Evolutionary conservation across 2,113 vertebrate species (phyloP).

Genomic region (Manacus vitellinus): DNA sequence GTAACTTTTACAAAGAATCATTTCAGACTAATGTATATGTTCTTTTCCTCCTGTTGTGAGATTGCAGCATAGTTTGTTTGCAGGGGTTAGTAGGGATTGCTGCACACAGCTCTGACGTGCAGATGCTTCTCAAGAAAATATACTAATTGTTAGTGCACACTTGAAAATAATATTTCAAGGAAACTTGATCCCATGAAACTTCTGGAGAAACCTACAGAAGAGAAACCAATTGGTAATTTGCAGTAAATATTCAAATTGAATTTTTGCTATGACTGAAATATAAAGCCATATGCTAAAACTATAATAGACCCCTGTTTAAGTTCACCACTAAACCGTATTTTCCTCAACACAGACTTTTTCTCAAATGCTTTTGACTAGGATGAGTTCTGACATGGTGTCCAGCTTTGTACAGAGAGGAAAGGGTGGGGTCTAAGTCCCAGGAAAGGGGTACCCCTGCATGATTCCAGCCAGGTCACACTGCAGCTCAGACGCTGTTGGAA

Average conservation of each 20-base stretch:
- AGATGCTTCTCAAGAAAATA: background rate
- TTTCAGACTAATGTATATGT: background rate
- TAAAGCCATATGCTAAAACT: background rate
- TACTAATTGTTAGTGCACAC: background rate
- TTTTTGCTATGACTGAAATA: background rate
- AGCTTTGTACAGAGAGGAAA: background rate
- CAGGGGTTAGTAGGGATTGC: background rate
- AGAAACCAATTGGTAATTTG: background rate
- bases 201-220: background rate
- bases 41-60: background rate
- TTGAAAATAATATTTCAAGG: background rate
- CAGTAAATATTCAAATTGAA: background rate
- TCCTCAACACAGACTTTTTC: background rate
- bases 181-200: background rate
- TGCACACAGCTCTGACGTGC: background rate
- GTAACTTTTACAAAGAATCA: background rate
- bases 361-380: background rate
- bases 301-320: background rate
- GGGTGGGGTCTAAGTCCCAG: rapidly evolving
- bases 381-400: rapidly evolving
- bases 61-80: background rate
- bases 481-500: rapidly evolving
- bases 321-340: background rate
- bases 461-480: rapidly evolving
- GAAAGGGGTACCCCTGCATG: background rate